These are phyloP conservation scores for Zenarchopterus dispar DNA, from an alignment of 2,797 vertebrate species.

Conservation along the genomic window DNA sequence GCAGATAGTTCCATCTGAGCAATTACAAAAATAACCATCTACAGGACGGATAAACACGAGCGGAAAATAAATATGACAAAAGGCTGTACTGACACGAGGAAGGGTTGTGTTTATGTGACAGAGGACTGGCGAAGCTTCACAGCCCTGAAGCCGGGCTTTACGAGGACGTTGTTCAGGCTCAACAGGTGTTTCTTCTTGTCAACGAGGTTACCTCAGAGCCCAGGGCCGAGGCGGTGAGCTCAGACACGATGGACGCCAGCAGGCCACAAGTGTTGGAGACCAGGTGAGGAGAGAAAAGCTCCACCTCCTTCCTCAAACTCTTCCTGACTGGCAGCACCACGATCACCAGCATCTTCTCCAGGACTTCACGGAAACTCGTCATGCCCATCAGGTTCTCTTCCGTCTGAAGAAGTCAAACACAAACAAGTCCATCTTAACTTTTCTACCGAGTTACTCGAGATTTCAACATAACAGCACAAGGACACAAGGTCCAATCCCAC, in stretches of 20 bases:
- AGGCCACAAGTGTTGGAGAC: conserved; percentile 98
- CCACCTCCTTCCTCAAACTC: conserved; percentile 93
- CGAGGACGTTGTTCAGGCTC: not conserved
- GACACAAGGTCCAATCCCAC: too few relatives aligned
- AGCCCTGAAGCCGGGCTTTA: not conserved
- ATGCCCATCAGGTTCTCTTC: conserved; percentile 98
- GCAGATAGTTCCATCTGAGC: not conserved
- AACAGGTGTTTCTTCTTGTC: not conserved
- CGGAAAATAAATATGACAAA: not conserved
- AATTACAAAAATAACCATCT: not conserved
- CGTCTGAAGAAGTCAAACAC: conserved; percentile 75
- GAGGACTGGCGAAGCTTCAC: not conserved
- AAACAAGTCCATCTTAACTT: not conserved
- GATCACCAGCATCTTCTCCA: conserved; percentile 98
- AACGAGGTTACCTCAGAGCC: conserved; percentile 90
- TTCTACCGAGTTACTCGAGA: too few relatives aligned
- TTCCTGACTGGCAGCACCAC: conserved; percentile 97
- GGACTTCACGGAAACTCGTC: conserved; percentile 97
- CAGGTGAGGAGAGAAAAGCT: conserved; percentile 96
- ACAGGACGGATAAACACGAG: not conserved
- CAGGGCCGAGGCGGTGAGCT: conserved; percentile 95
- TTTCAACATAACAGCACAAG: too few relatives aligned
- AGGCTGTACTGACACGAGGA: not conserved
- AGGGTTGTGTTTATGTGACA: not conserved
- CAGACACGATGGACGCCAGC: conserved; percentile 96